These are phyloP conservation scores for Drosophila pseudoobscura DNA, from an alignment of 1,140 invertebrate species.

Conservation along the genomic window DNA sequence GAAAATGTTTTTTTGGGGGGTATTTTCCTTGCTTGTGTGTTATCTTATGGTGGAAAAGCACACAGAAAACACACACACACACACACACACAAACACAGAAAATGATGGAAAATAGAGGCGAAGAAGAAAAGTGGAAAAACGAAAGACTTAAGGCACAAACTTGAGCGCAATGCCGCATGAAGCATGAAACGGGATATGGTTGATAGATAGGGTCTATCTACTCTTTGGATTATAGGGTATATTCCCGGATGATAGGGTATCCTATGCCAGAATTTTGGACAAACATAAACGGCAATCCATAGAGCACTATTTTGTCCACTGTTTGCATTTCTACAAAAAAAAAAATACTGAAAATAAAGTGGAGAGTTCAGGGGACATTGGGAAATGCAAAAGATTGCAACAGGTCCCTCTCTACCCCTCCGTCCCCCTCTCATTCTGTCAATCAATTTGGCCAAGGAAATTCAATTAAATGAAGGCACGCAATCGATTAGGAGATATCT, in stretches of 20 bases:
- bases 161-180: constrained; percentile 45
- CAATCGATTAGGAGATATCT: no score
- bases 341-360: constrained; percentile 28
- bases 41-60: constrained; percentile 5
- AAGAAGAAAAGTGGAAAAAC: constrained; percentile 32
- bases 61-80: not conserved
- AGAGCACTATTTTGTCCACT: constrained; percentile 9
- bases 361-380: constrained; percentile 33
- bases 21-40: no score
- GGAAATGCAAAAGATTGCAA: constrained; percentile 76
- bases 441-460: constrained; percentile 37
- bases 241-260: no score
- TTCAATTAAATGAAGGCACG: constrained; percentile 18
- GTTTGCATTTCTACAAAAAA: constrained; percentile 57
- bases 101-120: constrained; percentile 8
- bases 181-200: constrained; percentile 48
- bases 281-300: not conserved
- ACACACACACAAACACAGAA: not conserved
- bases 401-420: constrained; percentile 32
- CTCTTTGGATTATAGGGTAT: no score
- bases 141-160: constrained; percentile 76
- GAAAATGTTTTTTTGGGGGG: not conserved
- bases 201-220: no score
- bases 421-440: constrained; percentile 48
- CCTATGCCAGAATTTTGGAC: not conserved